Base-by-base conservation (phyloP, 2,888 invertebrate genomes). In the Diarsia rubi region DNA sequence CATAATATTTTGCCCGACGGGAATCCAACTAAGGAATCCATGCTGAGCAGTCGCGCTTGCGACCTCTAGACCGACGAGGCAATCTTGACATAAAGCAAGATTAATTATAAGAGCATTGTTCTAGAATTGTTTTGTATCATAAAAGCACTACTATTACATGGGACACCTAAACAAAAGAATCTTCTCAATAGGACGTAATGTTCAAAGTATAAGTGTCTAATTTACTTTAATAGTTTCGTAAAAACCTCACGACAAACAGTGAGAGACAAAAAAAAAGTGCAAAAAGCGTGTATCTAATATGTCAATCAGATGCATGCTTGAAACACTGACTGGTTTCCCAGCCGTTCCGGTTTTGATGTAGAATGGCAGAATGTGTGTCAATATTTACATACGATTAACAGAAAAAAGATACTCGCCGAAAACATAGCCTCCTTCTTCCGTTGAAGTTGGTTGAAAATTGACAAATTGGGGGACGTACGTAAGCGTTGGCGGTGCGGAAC, bases 311-410 rank as follows among this genome's bases (percentile, higher is more conserved):
- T 81, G 75, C 71, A 74, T 65, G 63, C 73, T 73, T 73, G 59
- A 52, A 66, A 68, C 66, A 62, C 44, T 12, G 47, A 66, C 71
- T 57, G 44, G 64, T 73, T 78, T 67, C 52, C 64, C 47, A 45
- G 24, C 6, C 24, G 82, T 82, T 83, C 83, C 78, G 86, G 78
- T 86, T 85, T 72, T 3, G 65, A 69, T 68, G 65, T 68, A 68
- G 52, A 71, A 78, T 81, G 65, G 67, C 52, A 65, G 64, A 73
- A 81, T 86, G 70, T 83, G 65, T 84, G 84, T 78, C 80, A 68
- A 73, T 72, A 83, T 82, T 85, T 76, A 57, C 84, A 86, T 86
- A 78, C 12, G 0, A 76, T 69, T 70, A 71, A 59, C 75, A 63
- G n/a, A 74, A 42, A 60, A 62, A 62, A 62, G 62, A 62, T 24